These are phyloP conservation scores for Delia radicum DNA, from an alignment of 1,140 invertebrate species.

Conservation along the genomic window DNA sequence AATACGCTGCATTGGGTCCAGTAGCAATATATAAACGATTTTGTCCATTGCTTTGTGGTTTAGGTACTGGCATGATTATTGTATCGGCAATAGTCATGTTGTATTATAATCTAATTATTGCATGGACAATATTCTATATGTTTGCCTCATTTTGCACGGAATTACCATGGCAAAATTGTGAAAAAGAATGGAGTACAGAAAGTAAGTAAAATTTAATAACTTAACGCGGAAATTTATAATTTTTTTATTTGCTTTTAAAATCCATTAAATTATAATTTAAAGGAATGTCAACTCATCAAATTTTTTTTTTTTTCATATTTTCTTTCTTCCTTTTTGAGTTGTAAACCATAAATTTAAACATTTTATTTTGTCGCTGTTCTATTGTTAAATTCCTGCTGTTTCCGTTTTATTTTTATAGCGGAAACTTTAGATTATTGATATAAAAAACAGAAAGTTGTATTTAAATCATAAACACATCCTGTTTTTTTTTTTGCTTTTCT, in stretches of 20 bases:
- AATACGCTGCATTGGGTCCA: slow-evolving; percentile 72
- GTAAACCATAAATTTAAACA: no score
- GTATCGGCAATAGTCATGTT: slow-evolving; percentile 80
- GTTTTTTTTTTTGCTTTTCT: no score
- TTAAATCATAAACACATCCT: slow-evolving; percentile 7
- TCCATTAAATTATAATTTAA: no score
- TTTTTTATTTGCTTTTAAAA: no score
- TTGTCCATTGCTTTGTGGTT: slow-evolving; percentile 68
- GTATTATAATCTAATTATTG: slow-evolving; percentile 84
- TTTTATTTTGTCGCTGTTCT: no score
- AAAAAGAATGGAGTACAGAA: slow-evolving; percentile 72
- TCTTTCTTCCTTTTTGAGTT: no score
- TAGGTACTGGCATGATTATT: slow-evolving; percentile 82
- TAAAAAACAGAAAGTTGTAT: not conserved
- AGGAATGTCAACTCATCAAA: no score
- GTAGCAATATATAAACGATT: slow-evolving; percentile 71
- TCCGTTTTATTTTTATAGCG: not conserved
- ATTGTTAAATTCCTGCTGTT: not conserved
- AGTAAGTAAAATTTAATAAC: slow-evolving; percentile 56
- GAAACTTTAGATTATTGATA: not conserved
- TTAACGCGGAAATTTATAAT: not conserved
- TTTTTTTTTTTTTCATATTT: no score
- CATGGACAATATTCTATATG: slow-evolving; percentile 83
- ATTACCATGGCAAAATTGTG: slow-evolving; percentile 78
- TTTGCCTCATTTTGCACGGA: slow-evolving; percentile 69